Evolutionary conservation across 2,113 vertebrate species (phyloP).

Genomic region (Pogona vitticeps): DNA sequence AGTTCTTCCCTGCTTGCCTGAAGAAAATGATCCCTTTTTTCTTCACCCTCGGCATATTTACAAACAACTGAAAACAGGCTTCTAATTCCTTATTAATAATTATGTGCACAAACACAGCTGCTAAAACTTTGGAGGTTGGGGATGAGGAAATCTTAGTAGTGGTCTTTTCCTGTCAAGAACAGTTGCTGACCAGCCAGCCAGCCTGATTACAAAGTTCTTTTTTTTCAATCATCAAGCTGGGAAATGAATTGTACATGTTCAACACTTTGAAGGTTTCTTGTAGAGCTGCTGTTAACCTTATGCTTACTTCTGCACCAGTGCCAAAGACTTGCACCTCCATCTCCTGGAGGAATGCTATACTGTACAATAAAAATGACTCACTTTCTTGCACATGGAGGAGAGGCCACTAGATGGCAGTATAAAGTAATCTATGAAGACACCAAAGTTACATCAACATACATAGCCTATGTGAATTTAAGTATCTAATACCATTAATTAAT

Average conservation of each 20-base stretch:
- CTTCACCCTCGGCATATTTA: not conserved
- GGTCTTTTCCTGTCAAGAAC: not conserved
- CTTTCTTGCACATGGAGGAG: too few species aligned
- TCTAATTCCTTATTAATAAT: not conserved
- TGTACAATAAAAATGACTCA: not conserved
- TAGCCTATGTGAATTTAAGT: not conserved
- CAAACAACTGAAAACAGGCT: not conserved
- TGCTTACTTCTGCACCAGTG: not conserved
- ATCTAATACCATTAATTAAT: not conserved
- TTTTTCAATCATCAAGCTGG: not conserved
- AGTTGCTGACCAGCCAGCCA: not conserved
- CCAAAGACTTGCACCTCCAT: too few species aligned
- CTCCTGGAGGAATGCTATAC: not conserved
- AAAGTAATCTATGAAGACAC: not conserved
- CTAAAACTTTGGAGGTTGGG: not conserved
- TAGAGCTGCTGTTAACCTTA: too few species aligned
- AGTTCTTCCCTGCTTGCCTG: not conserved
- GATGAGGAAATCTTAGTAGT: not conserved
- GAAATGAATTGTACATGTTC: not conserved
- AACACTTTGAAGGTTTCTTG: not conserved
- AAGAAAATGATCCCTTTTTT: not conserved
- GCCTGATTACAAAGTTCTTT: not conserved
- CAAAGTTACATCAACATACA: too few species aligned
- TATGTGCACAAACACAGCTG: not conserved
- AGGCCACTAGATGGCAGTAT: slow-evolving; percentile 8